Percentiles rank a stretch among this genome's conserved stretches.
Conservation (phyloP, 2,888 invertebrate species). For the Allacma fusca region DNA sequence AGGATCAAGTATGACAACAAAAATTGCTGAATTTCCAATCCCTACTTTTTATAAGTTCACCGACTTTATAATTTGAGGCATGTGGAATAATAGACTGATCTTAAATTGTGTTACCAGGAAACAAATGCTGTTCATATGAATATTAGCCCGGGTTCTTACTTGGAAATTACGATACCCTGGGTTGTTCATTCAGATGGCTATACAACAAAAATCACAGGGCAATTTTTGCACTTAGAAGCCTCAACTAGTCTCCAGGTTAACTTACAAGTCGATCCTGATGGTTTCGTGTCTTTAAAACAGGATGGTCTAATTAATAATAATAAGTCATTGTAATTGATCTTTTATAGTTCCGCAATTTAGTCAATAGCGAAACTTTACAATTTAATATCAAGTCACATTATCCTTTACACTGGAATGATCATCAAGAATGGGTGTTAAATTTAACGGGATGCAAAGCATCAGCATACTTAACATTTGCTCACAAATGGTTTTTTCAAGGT, state of each 20-base stretch:
- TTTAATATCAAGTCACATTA: conserved; percentile 89
- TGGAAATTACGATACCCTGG: conserved; percentile 97
- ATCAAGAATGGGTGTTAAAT: conserved; percentile 92
- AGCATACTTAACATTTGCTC: conserved; percentile 88
- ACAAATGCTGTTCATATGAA: conserved; percentile 97
- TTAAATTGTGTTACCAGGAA: conserved; percentile 70
- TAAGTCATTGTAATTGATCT: conserved; percentile 30
- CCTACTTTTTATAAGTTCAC: too few relatives aligned
- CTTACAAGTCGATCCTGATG: too few relatives aligned
- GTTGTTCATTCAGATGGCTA: conserved; percentile 86
- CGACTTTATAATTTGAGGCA: too few relatives aligned
- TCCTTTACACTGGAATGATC: conserved; percentile 94
- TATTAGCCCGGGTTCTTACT: conserved; percentile 92
- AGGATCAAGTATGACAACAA: conserved; percentile 72
- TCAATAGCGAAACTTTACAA: conserved; percentile 93
- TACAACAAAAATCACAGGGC: conserved; percentile 89
- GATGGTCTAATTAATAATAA: conserved; percentile 5
- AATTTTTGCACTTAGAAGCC: conserved; percentile 90
- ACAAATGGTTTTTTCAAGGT: conserved; percentile 93
- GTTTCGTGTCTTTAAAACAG: too few relatives aligned
- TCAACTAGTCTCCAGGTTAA: conserved; percentile 86
- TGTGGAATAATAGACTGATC: background rate
- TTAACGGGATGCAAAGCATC: conserved; percentile 95
- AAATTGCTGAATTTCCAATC: background rate
- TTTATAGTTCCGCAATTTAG: conserved; percentile 80